phyloP scores from a whole-genome alignment of 2,797 vertebrate genomes.

The Petrocephalus sullivani region DNA sequence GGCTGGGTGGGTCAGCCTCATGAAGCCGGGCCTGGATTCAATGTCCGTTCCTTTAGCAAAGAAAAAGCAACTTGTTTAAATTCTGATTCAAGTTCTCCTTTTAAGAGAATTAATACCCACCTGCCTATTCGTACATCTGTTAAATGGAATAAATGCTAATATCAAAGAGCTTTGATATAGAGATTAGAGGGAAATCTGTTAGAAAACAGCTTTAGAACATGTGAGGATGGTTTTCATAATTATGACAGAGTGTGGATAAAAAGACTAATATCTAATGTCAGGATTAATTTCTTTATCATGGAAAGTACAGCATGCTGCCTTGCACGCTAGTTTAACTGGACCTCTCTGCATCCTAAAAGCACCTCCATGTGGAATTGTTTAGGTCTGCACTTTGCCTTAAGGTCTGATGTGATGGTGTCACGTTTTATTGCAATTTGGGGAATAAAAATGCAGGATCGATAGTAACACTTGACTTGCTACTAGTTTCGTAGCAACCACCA shows the following conservation, averaged over 20 bases:
- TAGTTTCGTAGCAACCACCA: background rate
- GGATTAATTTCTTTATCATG: constrained; percentile 83
- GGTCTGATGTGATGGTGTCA: background rate
- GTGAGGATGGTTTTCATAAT: constrained; percentile 63
- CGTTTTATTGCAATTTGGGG: constrained; percentile 14
- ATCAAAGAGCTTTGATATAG: background rate
- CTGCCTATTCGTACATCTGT: background rate
- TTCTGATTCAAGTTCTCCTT: background rate
- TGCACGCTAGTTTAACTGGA: constrained; percentile 70
- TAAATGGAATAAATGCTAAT: background rate
- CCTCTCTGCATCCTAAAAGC: constrained; percentile 51
- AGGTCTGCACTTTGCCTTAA: background rate
- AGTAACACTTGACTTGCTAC: constrained; percentile 5
- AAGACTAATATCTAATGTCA: constrained; percentile 63
- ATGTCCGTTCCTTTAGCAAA: background rate
- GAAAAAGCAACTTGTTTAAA: background rate
- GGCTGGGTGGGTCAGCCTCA: no score
- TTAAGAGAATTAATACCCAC: background rate
- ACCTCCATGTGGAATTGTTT: constrained; percentile 47
- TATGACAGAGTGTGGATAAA: constrained; percentile 60
- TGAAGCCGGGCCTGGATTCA: background rate
- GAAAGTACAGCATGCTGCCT: constrained; percentile 70
- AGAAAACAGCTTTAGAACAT: constrained; percentile 52
- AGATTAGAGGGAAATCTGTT: background rate
- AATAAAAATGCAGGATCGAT: constrained; percentile 17